phyloP scores from a whole-genome alignment of 2,113 vertebrate genomes.

The Protobothrops mucrosquamatus region DNA sequence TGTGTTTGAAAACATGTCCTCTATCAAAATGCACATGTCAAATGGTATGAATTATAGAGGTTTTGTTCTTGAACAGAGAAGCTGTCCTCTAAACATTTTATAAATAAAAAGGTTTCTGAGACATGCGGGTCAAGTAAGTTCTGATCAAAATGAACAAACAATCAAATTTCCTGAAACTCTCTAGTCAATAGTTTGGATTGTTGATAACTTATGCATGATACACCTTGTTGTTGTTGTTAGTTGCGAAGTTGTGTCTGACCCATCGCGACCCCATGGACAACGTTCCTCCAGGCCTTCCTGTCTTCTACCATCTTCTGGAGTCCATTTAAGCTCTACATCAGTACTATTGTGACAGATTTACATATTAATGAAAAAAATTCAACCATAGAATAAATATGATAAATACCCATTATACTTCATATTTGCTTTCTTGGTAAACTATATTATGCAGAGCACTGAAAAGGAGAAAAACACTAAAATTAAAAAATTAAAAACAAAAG shows the following conservation, averaged over 20 bases:
- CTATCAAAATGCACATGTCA: neutral
- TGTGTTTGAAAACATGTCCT: neutral
- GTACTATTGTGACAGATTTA: neutral
- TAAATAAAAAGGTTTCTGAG: neutral
- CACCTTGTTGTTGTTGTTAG: neutral
- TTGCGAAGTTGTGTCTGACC: too few species aligned
- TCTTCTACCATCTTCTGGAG: too few species aligned
- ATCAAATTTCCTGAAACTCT: neutral
- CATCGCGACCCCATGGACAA: too few species aligned
- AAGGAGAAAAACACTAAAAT: neutral
- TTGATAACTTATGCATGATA: neutral
- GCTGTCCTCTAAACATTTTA: neutral
- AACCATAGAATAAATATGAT: neutral
- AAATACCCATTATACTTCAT: neutral
- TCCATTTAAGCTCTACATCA: neutral
- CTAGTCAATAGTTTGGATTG: neutral
- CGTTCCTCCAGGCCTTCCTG: too few species aligned
- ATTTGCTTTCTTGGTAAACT: neutral
- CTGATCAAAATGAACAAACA: neutral
- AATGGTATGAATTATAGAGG: neutral
- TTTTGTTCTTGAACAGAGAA: neutral
- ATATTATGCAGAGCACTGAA: neutral
- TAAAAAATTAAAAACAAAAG: neutral
- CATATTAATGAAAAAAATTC: neutral
- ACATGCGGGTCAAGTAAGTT: neutral